Conservation (phyloP, 1,140 invertebrate species). For the Papilio xuthus region DNA sequence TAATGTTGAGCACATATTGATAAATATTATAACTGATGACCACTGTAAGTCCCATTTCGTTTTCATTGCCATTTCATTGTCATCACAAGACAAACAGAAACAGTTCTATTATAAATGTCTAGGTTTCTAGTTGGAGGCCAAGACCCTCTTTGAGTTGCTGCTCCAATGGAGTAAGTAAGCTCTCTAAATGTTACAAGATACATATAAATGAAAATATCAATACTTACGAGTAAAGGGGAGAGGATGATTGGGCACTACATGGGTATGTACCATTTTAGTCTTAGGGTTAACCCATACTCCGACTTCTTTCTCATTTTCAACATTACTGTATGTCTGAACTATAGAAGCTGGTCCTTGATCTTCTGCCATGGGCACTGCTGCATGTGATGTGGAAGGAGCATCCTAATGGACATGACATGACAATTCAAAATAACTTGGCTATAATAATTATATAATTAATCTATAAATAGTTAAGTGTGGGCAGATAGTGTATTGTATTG, state of each 20-base stretch:
- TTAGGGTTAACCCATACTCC: slow-evolving; percentile 80
- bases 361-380: slow-evolving; percentile 55
- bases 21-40: too few relatives aligned
- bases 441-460: neutral
- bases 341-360: slow-evolving; percentile 70
- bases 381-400: slow-evolving; percentile 71
- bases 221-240: slow-evolving; percentile 77
- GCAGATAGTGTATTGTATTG: too few relatives aligned
- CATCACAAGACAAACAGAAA: too few relatives aligned
- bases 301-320: slow-evolving; percentile 79
- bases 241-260: slow-evolving; percentile 72
- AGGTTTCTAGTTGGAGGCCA: too few relatives aligned
- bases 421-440: neutral
- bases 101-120: too few relatives aligned
- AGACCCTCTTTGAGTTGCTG: too few relatives aligned
- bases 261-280: slow-evolving; percentile 75
- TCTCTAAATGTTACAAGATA: too few relatives aligned
- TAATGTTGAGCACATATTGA: too few relatives aligned
- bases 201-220: neutral
- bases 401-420: slow-evolving; percentile 54
- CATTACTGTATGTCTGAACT: slow-evolving; percentile 68
- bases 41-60: too few relatives aligned
- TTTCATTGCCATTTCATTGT: too few relatives aligned
- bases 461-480: neutral
- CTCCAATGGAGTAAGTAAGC: too few relatives aligned